Evolutionary conservation across 2,113 vertebrate genomes (phyloP).

Genomic region (Recurvirostra avosetta): DNA sequence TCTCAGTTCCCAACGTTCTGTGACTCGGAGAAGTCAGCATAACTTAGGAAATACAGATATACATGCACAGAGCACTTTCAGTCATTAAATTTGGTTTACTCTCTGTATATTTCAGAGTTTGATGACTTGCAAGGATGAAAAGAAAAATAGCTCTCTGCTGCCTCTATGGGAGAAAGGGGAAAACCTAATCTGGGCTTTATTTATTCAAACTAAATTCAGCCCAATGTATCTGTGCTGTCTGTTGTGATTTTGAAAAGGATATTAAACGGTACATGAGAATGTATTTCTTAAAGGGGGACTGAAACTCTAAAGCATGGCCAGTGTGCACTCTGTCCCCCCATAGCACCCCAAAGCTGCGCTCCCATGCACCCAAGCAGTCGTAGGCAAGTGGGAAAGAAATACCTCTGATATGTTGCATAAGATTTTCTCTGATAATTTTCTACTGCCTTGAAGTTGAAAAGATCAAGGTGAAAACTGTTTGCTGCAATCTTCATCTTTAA

Average conservation of each 20-base stretch:
- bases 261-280: neutral
- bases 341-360: neutral
- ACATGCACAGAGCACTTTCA: accelerated
- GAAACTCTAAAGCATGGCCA: neutral
- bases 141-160: neutral
- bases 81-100: neutral
- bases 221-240: neutral
- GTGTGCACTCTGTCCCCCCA: accelerated
- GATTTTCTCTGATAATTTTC: neutral
- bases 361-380: neutral
- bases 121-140: neutral
- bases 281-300: neutral
- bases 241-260: neutral
- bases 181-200: neutral
- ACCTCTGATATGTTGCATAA: neutral
- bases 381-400: neutral
- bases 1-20: neutral
- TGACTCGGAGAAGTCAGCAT: neutral
- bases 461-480: neutral
- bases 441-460: neutral
- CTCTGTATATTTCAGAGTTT: neutral
- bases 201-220: neutral
- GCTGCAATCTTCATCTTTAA: neutral
- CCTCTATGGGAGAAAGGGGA: neutral
- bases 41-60: neutral